Evolutionary conservation across 2,888 invertebrate species (phyloP).

Genomic region (Platynereis dumerilii): DNA sequence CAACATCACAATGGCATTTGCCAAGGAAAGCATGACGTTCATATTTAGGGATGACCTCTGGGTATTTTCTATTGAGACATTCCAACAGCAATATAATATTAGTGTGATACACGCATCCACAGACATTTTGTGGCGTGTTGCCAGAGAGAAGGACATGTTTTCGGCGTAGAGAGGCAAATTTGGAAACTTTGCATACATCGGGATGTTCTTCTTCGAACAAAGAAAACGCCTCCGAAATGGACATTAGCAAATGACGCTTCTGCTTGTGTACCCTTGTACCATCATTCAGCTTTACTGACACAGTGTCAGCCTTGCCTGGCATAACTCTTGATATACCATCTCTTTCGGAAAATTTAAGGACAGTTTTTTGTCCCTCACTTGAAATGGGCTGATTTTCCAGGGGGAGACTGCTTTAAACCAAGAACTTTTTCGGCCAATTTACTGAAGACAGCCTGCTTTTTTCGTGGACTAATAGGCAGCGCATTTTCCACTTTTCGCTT

Average conservation of each 20-base stretch:
- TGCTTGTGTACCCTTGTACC: not conserved
- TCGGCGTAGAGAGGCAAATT: not conserved
- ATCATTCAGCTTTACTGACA: not conserved
- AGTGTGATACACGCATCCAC: not conserved
- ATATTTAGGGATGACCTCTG: no score
- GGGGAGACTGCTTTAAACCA: no score
- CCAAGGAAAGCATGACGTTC: no score
- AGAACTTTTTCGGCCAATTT: no score
- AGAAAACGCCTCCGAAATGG: not conserved
- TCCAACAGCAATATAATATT: not conserved
- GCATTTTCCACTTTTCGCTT: no score
- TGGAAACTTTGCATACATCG: not conserved
- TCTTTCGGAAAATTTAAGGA: not conserved
- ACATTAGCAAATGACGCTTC: not conserved
- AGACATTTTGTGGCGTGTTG: slow-evolving; percentile 2
- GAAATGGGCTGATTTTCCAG: not conserved
- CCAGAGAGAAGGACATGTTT: not conserved
- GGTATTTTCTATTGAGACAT: not conserved
- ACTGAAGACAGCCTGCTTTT: no score
- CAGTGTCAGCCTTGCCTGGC: not conserved
- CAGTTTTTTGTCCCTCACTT: not conserved
- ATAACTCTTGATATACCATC: not conserved
- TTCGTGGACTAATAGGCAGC: no score
- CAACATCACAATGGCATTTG: not conserved
- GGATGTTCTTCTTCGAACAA: not conserved